Base-by-base conservation (phyloP, 2,888 invertebrate species). In the Colletes collaris region DNA sequence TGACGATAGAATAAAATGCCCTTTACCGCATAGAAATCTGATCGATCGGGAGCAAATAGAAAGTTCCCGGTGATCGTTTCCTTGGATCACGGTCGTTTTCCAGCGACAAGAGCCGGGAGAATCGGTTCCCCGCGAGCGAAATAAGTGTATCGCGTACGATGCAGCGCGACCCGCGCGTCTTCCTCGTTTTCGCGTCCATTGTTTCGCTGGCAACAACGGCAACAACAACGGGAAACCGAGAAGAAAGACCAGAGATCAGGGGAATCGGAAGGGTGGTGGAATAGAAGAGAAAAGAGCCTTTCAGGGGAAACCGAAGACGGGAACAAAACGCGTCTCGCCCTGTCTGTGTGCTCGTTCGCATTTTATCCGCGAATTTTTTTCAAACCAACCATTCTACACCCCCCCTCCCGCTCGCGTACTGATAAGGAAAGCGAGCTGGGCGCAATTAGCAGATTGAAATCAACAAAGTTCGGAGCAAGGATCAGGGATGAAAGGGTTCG, bases 381-480 rank as follows among this genome's bases (percentile, higher is more conserved):
- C 62, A 50, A 76, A 40, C 16, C 16, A 16, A 16, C 16, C 16
- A 16, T 16, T 16, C 16, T 16, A 16, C 16, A 27, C 27, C 1
- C 27, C 27, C 0, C 16, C 37, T 52, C 6, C 62, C 52, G 16
- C n/a, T 44, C 56, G 52, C 68, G 62, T 65, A 63, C 16, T 40
- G 40, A 60, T 66, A 72, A 72, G 52, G 68, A 60, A 55, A 64
- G 55, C 75, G 73, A 55, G 27, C 55, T 35, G 4, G 65, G 56
- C 49, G 76, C 75, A 82, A 85, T 85, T 85, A 85, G 77, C 66
- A 76, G 72, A 85, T 85, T 85, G 80, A 83, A 83, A 83, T 82
- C 80, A 72, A 82, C 78, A 69, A 66, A 74, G 76, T 80, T 75
- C 56, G 63, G 40, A 50, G 40, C 52, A 58, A 73, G 49, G 56